Evolutionary conservation across 2,113 vertebrate species (phyloP), one percentile per base, ranked within the genome.

Genomic region (Psephotus haematonotus): DNA sequence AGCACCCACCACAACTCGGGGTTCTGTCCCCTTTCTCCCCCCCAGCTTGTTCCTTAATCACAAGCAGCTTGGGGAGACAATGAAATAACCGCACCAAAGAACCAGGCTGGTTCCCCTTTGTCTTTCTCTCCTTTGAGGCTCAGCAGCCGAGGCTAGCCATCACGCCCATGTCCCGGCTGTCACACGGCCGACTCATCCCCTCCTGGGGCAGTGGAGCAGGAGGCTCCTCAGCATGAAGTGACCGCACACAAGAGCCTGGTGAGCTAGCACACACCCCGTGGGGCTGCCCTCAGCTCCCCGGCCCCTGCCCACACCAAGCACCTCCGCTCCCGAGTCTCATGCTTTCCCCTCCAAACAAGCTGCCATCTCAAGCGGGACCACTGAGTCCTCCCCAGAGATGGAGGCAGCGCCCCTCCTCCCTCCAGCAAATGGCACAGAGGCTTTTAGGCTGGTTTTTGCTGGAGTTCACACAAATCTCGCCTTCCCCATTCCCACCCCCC

Each of bases 31-130:
- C 9, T 39, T 62, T 5, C 33, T 69, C 33, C 37, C 28, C 47
- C 17, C 41, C 44, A 82, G 93, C 78, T 87, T 69, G 43, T 77
- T 79, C 53, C 97, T 96, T 97, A 98, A 97, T 94, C 84, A 88
- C 72, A 90, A 96, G 92, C 98, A 98, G 97, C 95, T 93, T 92
- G 94, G 80, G 57, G 72, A 93, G 80, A 87, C 98, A 97, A 96
- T 97, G 98, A 88, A 96, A 77, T 67, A 97, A 96, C 96, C 96
- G 53, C 93, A 96, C 93, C 88, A 90, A 93, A 94, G 92, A 47
- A 53, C 47, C 50, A 77, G 77, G 60, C 90, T 92, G 4, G 52
- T 76, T 94, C 64, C 72, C 44, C 68, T 92, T 93, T 95, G 88
- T 96, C 82, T 95, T 27, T 14, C 2, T 2, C 50, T 81, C 55